Percentiles rank a stretch among this genome's conserved stretches.
These are phyloP conservation scores for Pelobates cultripes DNA, from an alignment of 2,797 vertebrate species.

Conservation along the genomic window DNA sequence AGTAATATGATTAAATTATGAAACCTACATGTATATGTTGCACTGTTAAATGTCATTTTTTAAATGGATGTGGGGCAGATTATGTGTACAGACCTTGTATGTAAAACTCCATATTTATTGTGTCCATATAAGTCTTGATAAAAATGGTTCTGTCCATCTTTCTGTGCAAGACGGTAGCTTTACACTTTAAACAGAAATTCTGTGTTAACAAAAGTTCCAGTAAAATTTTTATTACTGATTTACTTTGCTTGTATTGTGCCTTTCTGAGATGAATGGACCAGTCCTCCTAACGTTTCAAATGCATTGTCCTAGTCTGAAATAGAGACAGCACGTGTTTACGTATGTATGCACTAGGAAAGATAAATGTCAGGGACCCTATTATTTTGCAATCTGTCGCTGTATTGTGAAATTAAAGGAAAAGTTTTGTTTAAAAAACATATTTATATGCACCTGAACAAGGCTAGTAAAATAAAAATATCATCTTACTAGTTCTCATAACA, in stretches of 20 bases:
- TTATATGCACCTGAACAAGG: too few relatives aligned
- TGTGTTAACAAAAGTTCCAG: slow-evolving; percentile 95
- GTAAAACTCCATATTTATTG: slow-evolving; percentile 98
- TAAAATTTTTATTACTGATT: slow-evolving; percentile 98
- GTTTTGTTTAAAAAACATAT: too few relatives aligned
- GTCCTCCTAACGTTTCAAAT: too few relatives aligned
- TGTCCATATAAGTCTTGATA: slow-evolving; percentile 91
- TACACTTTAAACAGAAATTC: slow-evolving; percentile 87
- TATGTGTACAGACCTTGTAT: slow-evolving; percentile 97
- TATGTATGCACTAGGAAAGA: too few relatives aligned
- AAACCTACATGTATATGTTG: slow-evolving; percentile 77
- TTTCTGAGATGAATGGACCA: slow-evolving; percentile 57
- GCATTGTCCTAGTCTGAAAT: too few relatives aligned
- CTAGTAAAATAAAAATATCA: too few relatives aligned
- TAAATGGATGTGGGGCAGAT: slow-evolving; percentile 90
- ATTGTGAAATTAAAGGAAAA: too few relatives aligned
- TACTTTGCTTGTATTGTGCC: slow-evolving; percentile 65
- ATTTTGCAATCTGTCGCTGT: too few relatives aligned
- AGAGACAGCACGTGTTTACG: too few relatives aligned
- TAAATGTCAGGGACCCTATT: too few relatives aligned
- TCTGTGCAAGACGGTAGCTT: slow-evolving; percentile 93
- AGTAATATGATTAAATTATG: slow-evolving; percentile 84
- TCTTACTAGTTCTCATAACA: too few relatives aligned
- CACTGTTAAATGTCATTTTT: slow-evolving; percentile 96
- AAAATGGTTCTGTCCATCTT: slow-evolving; percentile 85